phyloP scores from a whole-genome alignment of 1,140 invertebrate species.

The Scaptodrosophila lebanonensis region DNA sequence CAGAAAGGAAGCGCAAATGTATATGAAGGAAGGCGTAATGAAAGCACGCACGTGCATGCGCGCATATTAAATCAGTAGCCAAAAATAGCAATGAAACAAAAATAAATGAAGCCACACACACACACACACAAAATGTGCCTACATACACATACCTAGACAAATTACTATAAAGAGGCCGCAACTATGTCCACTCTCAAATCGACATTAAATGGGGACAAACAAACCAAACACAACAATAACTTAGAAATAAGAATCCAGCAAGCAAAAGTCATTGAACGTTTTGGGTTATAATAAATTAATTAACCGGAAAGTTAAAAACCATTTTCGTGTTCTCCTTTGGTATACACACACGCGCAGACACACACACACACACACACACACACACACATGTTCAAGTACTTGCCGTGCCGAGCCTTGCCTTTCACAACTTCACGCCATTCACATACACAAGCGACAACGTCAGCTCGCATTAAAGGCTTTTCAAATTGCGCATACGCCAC shows the following conservation, averaged over 20 bases:
- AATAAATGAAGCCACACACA: conserved; percentile 7
- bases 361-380: neutral
- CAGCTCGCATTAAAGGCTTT: conserved; percentile 59
- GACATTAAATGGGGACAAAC: conserved; percentile 39
- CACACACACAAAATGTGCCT: conserved; percentile 12
- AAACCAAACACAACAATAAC: conserved; percentile 12
- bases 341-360: conserved; percentile 10
- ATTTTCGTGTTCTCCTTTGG: conserved; percentile 57
- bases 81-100: conserved; percentile 44
- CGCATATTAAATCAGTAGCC: conserved; percentile 72
- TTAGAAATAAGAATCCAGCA: conserved; percentile 21
- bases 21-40: conserved; percentile 40
- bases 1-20: conserved; percentile 14
- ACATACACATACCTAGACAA: too few species aligned
- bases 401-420: conserved; percentile 34
- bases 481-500: conserved; percentile 56
- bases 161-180: neutral
- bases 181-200: conserved; percentile 1
- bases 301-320: conserved; percentile 70
- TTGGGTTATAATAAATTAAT: conserved; percentile 68
- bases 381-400: conserved; percentile 13
- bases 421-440: conserved; percentile 56
- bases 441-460: conserved; percentile 26
- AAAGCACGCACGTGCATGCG: conserved; percentile 66
- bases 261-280: conserved; percentile 70